Evolutionary conservation across 2,113 vertebrate genomes (phyloP).

Genomic region (Pseudopodoces humilis): DNA sequence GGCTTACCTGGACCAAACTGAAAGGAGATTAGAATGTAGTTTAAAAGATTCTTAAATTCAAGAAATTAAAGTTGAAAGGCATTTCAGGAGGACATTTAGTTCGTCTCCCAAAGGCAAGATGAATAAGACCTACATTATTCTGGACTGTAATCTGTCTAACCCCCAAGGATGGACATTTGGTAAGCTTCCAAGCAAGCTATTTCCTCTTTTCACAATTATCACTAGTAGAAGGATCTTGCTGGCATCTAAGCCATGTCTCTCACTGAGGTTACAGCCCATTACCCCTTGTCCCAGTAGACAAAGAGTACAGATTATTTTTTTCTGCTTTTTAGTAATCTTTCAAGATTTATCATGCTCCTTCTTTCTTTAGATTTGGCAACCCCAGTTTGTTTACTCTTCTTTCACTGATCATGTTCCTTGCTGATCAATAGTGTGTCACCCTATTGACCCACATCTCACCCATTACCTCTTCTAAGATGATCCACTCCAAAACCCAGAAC

Average conservation of each 20-base stretch:
- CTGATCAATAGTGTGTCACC: background rate
- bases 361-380: background rate
- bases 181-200: constrained; percentile 34
- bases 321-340: background rate
- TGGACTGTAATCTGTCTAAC: background rate
- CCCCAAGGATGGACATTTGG: background rate
- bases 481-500: background rate
- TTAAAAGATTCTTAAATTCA: background rate
- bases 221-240: background rate
- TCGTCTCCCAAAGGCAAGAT: background rate
- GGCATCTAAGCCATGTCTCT: background rate
- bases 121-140: background rate
- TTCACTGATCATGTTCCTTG: background rate
- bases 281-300: background rate
- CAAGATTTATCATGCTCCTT: background rate
- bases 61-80: constrained; percentile 6
- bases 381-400: background rate
- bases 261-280: background rate
- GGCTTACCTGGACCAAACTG: background rate
- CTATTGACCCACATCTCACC: background rate
- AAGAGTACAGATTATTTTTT: background rate
- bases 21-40: background rate
- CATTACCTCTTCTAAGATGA: background rate
- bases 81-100: background rate
- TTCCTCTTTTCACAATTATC: constrained; percentile 9